Conservation (phyloP, 2,113 vertebrate species). For the Apteryx mantelli region DNA sequence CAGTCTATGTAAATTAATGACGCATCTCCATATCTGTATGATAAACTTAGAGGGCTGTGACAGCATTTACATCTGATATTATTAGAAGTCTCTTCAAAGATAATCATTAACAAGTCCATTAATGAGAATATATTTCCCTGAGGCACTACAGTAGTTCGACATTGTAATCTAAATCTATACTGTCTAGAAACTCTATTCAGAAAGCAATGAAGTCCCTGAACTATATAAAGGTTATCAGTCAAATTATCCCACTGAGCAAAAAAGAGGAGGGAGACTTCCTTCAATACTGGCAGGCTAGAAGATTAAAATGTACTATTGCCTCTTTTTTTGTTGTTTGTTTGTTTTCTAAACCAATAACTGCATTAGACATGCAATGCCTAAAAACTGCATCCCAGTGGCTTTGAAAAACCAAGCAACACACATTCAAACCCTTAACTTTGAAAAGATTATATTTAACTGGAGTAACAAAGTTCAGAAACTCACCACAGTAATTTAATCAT, state of each 20-base stretch:
- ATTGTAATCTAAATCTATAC: constrained; percentile 32
- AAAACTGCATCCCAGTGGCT: neutral
- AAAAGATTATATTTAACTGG: neutral
- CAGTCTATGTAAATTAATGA: constrained; percentile 53
- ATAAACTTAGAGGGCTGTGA: constrained; percentile 34
- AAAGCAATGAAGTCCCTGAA: constrained; percentile 44
- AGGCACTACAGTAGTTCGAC: neutral
- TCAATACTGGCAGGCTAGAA: neutral
- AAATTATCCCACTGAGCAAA: neutral
- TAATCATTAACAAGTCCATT: constrained; percentile 65
- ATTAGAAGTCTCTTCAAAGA: constrained; percentile 28
- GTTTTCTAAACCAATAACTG: neutral
- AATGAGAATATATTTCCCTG: constrained; percentile 55
- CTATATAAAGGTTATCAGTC: constrained; percentile 37
- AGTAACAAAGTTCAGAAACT: neutral
- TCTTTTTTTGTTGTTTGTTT: neutral
- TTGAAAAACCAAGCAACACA: neutral
- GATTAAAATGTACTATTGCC: neutral
- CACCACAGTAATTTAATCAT: neutral
- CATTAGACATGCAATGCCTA: neutral
- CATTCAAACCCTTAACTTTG: neutral
- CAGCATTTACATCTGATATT: constrained; percentile 51
- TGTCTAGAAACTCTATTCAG: constrained; percentile 49
- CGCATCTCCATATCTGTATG: neutral
- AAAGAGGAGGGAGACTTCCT: neutral